Evolutionary conservation across 2,797 vertebrate species (phyloP), one percentile per base, ranked within the genome.

Genomic region (Oreochromis mossambicus): DNA sequence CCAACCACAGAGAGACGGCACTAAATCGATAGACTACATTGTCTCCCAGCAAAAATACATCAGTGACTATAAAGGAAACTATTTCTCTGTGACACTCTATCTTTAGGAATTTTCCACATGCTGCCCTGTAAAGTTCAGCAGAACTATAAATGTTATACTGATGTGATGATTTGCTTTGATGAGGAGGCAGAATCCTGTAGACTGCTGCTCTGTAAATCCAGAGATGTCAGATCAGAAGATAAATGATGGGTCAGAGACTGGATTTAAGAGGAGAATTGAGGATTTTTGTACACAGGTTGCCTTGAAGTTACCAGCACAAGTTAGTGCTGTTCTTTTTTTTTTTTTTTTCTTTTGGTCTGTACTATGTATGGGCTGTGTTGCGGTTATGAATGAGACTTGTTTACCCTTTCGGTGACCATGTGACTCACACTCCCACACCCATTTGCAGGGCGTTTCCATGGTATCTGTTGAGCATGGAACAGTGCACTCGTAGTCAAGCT

Each of bases 311-410:
- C 80, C 68, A 66, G 80, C 77, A 82, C 73, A 83, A 85, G 86
- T 84, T 66, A 2, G 26, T 66, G 73, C 63, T n/a, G 77, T 78
- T 81, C 46, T 77, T 78, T 77, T 83, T 54, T 12, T 12, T 29
- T 34, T 87, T 87, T 26, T 26, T 55, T 26, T 14, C 54, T 56
- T 36, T n/a, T 63, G 21, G 6, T 54, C 21, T 54, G 73, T 84
- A 75, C 89, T 89, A 84, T 91, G 85, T 86, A 84, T 78, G 82
- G 90, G 61, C 82, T 80, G 84, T 86, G 89, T 77, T 85, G 91
- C 34, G 87, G 92, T 96, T 94, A 94, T 96, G 96, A 97, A 97
- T 96, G 95, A 95, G 95, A 86, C 94, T 93, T 97, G 95, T 97
- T 97, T 96, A 97, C 94, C 89, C 92, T 93, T 93, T 93, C 79